Evolutionary conservation across 2,797 vertebrate species (phyloP).

Genomic region (Amblyraja radiata): DNA sequence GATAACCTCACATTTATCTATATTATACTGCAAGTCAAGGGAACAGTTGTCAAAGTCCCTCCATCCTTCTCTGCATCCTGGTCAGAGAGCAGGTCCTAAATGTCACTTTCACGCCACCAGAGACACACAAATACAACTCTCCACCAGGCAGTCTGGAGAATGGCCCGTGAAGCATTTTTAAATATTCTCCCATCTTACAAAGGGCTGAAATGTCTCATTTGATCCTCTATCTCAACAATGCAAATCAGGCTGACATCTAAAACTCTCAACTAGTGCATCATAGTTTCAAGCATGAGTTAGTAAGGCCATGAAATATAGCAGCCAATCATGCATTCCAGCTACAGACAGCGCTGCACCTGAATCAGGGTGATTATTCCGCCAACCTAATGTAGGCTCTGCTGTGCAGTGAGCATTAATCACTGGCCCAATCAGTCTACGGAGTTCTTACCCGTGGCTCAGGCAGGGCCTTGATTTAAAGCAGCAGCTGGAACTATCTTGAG

Average conservation of each 20-base stretch:
- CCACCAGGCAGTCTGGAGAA: not conserved
- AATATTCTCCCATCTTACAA: not conserved
- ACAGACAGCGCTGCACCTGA: not conserved
- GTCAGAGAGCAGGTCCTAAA: not conserved
- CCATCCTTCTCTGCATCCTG: too few species aligned
- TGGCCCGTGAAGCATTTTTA: not conserved
- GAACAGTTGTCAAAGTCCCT: too few species aligned
- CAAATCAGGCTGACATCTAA: not conserved
- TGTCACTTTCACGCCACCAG: not conserved
- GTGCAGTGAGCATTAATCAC: constrained; percentile 11
- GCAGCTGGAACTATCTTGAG: constrained; percentile 31
- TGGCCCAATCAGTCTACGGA: not conserved
- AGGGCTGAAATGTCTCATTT: not conserved
- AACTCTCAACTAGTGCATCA: not conserved
- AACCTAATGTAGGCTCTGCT: not conserved
- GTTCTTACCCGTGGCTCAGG: not conserved
- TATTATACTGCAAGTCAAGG: too few species aligned
- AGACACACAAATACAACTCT: too few species aligned
- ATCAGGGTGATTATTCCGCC: too few species aligned
- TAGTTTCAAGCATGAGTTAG: not conserved
- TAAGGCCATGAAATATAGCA: not conserved
- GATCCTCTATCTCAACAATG: not conserved
- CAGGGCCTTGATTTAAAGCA: constrained; percentile 13
- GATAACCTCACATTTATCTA: too few species aligned
- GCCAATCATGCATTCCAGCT: constrained; percentile 5